Base-by-base conservation (phyloP, 2,797 vertebrate species). In the Benthosema pterotum region DNA sequence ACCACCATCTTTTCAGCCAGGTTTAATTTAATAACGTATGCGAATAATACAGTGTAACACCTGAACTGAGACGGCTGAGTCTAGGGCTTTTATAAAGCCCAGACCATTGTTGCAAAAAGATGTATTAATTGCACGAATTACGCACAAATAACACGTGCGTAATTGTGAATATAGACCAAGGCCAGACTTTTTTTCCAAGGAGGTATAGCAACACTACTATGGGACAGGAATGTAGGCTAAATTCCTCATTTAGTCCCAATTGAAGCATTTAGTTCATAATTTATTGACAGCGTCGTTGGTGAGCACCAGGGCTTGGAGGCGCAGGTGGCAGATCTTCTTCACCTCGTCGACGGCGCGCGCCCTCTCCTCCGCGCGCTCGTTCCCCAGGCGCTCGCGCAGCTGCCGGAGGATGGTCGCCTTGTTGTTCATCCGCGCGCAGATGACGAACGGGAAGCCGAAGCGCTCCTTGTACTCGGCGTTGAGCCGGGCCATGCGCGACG, bases 371-470 rank as follows among this genome's bases (percentile, higher is more conserved):
- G 63, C 60, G 0, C 55, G 80, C 50, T 78, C 72, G 57, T 90
- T 80, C 0, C 0, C 53, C 7, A 92, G 76, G 0, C 94, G 88
- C 75, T 78, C 83, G 5, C 48, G 56, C 59, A 95, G 85, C 77
- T 92, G 89, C 2, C 14, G 74, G 4, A 86, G 52, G 50, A 95
- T 90, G 0, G 63, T 65, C 0, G 53, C 75, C 45, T 78, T 92
- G 81, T 91, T 79, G 75, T 78, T 87, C 76, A 89, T 84, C 19
- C 91, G 89, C 12, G 90, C 94, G 49, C 94, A 95, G 38, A 96
- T 87, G 61, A 95, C 89, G 5, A 95, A 96, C 5, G 95, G 93
- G 78, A 95, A 96, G 0, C 89, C 91, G 42, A 94, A 95, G 18
- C 90, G 92, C 51, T 72, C 51, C 55, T 94, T 94, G 86, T 95